Evolutionary conservation across 2,888 invertebrate species (phyloP).

Genomic region (Acholoe squamosa): DNA sequence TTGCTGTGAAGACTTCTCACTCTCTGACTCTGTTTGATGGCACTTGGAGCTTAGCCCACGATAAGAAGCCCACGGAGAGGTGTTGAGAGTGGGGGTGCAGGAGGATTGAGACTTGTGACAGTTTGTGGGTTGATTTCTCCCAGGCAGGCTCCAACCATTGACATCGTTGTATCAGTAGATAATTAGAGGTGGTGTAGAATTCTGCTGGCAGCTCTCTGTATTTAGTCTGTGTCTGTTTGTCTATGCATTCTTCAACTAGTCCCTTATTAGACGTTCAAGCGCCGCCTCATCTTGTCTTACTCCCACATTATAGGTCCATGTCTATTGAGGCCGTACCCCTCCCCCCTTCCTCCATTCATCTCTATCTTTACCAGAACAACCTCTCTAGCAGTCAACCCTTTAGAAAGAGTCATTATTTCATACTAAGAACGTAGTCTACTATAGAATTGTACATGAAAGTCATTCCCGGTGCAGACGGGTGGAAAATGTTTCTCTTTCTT

Average conservation of each 20-base stretch:
- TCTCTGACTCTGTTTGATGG: constrained; percentile 3
- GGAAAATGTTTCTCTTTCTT: no score
- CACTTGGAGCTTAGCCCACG: background rate
- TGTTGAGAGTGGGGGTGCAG: background rate
- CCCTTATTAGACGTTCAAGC: constrained; percentile 15
- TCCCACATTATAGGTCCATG: background rate
- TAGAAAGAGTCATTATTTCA: no score
- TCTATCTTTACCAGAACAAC: background rate
- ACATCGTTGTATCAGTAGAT: background rate
- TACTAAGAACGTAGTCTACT: no score
- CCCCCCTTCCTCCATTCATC: background rate
- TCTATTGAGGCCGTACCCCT: background rate
- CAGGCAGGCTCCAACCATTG: background rate
- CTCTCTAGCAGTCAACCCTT: no score
- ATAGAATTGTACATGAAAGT: no score
- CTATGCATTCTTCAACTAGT: background rate
- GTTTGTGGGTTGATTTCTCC: background rate
- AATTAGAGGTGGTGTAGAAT: background rate
- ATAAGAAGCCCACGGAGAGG: background rate
- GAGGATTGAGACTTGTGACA: background rate
- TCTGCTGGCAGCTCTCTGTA: background rate
- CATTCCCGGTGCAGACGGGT: no score
- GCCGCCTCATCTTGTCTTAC: background rate
- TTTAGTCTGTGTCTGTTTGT: background rate
- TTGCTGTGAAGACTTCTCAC: background rate